A percentile compares a stretch with the other conserved stretches of the same genome.
Evolutionary conservation across 2,797 vertebrate species (phyloP).

Genomic region (Austrolebias charrua): DNA sequence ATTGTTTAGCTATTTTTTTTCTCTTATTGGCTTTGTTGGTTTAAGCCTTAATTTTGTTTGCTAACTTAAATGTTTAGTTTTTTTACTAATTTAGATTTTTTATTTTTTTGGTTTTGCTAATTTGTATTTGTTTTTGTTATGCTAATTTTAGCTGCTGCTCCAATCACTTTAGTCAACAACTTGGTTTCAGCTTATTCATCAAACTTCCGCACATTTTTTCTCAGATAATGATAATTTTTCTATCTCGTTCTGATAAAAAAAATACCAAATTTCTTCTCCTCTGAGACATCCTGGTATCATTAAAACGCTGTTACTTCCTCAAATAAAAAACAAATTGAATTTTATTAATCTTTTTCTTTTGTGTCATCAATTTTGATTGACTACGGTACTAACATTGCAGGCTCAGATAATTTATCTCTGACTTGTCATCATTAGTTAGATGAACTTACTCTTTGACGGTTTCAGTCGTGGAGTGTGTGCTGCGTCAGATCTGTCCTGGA

Average conservation of each 20-base stretch:
- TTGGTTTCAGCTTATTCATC: too few relatives aligned
- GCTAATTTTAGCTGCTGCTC: too few relatives aligned
- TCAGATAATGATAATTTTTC: too few relatives aligned
- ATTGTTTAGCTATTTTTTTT: too few relatives aligned
- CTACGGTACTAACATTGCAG: neutral
- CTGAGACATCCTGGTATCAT: neutral
- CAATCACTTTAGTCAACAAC: too few relatives aligned
- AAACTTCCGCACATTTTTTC: too few relatives aligned
- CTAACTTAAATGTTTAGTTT: too few relatives aligned
- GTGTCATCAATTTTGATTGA: neutral
- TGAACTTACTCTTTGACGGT: slow-evolving; percentile 50
- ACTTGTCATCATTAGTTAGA: neutral
- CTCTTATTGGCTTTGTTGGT: too few relatives aligned
- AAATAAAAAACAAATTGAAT: neutral
- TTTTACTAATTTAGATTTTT: too few relatives aligned
- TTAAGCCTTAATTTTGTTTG: too few relatives aligned
- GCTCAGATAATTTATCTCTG: neutral
- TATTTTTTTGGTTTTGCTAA: too few relatives aligned
- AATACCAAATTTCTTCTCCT: neutral
- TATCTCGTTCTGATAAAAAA: neutral
- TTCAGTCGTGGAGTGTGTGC: neutral
- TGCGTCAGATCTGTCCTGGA: slow-evolving; percentile 49
- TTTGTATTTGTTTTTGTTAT: too few relatives aligned
- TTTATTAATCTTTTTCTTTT: neutral
- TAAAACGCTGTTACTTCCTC: neutral